A percentile compares a stretch with the other conserved stretches of the same genome.
phyloP scores from a whole-genome alignment of 35 echinoderm and acorn worm species.

The Ophiothrix spiculata region DNA sequence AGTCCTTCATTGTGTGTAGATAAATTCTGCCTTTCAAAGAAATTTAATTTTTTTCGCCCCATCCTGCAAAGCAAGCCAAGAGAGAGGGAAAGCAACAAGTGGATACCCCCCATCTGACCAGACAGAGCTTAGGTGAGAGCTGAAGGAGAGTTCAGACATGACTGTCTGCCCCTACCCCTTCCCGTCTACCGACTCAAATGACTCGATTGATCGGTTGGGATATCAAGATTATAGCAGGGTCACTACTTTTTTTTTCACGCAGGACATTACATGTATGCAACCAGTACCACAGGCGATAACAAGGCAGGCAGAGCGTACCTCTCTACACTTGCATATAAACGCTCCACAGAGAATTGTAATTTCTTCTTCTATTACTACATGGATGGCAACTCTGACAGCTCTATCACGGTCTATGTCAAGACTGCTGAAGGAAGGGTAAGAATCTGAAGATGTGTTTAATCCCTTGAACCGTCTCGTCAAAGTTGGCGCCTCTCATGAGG shows the following conservation, averaged over 20 bases:
- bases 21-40: too few species aligned
- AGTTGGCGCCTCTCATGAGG: too few species aligned
- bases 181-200: not conserved
- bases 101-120: too few species aligned
- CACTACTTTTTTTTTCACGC: too few species aligned
- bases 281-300: not conserved
- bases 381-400: conserved; percentile 28
- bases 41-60: too few species aligned
- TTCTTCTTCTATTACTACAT: conserved; percentile 28
- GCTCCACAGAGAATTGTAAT: not conserved
- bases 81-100: too few species aligned
- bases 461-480: too few species aligned
- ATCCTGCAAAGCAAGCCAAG: too few species aligned
- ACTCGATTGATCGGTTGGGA: not conserved
- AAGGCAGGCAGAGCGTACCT: not conserved
- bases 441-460: too few species aligned
- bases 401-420: conserved; percentile 7
- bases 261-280: conserved; percentile 24
- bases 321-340: not conserved
- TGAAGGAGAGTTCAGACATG: too few species aligned
- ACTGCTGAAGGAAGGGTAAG: not conserved
- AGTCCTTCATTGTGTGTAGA: too few species aligned
- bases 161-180: not conserved
- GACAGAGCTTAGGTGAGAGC: too few species aligned
- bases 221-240: not conserved